These are phyloP conservation scores for Tinea semifulvella DNA, from an alignment of 2,888 invertebrate genomes.

Conservation along the genomic window DNA sequence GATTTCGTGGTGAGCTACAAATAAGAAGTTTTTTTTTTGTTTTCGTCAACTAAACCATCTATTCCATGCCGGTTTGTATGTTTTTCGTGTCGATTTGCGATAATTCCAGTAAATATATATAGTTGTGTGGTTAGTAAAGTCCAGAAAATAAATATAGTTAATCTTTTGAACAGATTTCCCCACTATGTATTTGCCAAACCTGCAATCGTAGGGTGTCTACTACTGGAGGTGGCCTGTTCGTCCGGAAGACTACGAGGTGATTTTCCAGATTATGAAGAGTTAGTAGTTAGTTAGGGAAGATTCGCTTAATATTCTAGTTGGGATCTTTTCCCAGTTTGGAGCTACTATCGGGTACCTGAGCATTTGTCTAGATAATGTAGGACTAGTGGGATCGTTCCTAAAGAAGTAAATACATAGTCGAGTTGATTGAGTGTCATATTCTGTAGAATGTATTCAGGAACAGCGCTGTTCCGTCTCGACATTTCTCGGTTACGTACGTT, in stretches of 20 bases:
- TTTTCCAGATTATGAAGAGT: constrained; percentile 18
- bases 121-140: background rate
- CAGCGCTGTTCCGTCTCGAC: constrained; percentile 14
- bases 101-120: background rate
- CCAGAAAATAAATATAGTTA: no score
- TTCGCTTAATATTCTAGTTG: constrained; percentile 25
- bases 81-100: constrained; percentile 1
- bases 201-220: constrained; percentile 19
- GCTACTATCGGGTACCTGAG: constrained; percentile 21
- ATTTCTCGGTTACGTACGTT: constrained; percentile 14
- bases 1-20: constrained; percentile 13
- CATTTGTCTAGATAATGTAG: constrained; percentile 20
- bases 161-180: background rate
- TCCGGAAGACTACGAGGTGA: constrained; percentile 19
- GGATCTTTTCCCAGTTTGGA: constrained; percentile 21
- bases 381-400: constrained; percentile 18
- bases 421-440: constrained; percentile 17
- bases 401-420: constrained; percentile 21
- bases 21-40: constrained; percentile 15
- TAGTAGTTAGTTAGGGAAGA: constrained; percentile 20
- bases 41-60: constrained; percentile 21
- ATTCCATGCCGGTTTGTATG: constrained; percentile 22
- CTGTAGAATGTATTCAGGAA: constrained; percentile 18
- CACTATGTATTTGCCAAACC: constrained; percentile 20
- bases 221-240: constrained; percentile 19